Base-by-base conservation (phyloP, 2,113 vertebrate genomes). In the Myotis yumanensis region DNA sequence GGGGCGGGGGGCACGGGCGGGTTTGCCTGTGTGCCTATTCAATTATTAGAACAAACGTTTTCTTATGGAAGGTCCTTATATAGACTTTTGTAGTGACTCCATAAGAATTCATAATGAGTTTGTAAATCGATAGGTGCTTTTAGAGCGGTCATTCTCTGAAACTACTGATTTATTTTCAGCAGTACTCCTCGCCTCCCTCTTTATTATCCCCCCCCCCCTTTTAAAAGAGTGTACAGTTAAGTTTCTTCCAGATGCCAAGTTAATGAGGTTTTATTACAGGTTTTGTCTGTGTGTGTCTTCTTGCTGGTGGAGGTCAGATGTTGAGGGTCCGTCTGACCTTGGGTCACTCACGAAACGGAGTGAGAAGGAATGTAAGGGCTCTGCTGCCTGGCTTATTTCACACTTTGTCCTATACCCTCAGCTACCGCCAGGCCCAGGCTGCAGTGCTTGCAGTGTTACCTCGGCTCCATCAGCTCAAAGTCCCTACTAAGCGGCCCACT, bases 341-440 rank as follows among this genome's bases (percentile, higher is more conserved):
- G 46, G 22, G 4, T 66, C 66, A 90, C 68, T 73, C 37, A 2
- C 62, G 64, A 64, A 52, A 89, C 48, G 11, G 43, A 52, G 35
- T 73, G 32, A 54, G 72, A 85, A 69, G 66, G 66, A 59, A 23
- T 15, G 12, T 18, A n/a, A 40, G 37, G 7, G 20, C 28, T 51
- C 25, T 20, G 17, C 76, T 15, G 7, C n/a, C 68, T n/a, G 69
- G 43, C 22, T 80, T 35, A 54, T 89, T 75, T 75, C 62, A 85
- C 76, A 11, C 15, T 81, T 85, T 54, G 77, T 85, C 96, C 80
- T 25, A 15, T 83, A 22, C 89, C 92, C 28, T 46, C 83, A 99
- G 99, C 96, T 99, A 99, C 91, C 98, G 99, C 2, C 99, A 99
- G 97, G 99, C 99, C 0, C 99, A 99, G 96, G 99, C 99, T 0